Conservation (phyloP, 1,140 invertebrate genomes). For the Camponotus pennsylvanicus region DNA sequence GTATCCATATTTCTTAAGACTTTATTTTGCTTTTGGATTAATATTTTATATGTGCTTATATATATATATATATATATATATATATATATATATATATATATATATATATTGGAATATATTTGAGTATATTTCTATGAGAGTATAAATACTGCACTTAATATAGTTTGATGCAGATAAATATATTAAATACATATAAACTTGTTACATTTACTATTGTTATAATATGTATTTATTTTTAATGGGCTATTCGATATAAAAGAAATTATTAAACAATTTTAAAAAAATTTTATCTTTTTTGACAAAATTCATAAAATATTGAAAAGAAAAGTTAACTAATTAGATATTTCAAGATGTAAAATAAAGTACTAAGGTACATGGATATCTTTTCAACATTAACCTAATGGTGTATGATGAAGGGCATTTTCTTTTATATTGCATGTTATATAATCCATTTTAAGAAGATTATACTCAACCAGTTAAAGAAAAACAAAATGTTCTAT, state of each 20-base stretch:
- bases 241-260: neutral
- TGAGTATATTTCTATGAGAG: neutral
- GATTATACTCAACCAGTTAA: slow-evolving; percentile 59
- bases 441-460: slow-evolving; percentile 48
- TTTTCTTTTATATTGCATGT: slow-evolving; percentile 58
- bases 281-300: slow-evolving; percentile 20
- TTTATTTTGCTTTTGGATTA: slow-evolving; percentile 48
- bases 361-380: slow-evolving; percentile 44
- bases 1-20: slow-evolving; percentile 37
- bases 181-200: neutral
- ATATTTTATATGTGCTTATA: neutral
- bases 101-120: neutral
- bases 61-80: neutral
- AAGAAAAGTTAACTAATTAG: neutral
- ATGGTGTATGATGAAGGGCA: slow-evolving; percentile 61
- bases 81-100: too few species aligned
- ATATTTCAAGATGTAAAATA: slow-evolving; percentile 27
- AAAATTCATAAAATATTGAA: neutral
- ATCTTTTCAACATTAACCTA: slow-evolving; percentile 51
- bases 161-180: neutral
- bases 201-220: slow-evolving; percentile 30
- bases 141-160: neutral
- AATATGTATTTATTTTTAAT: slow-evolving; percentile 19
- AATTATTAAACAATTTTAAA: slow-evolving; percentile 2
- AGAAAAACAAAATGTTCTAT: slow-evolving; percentile 17